These are phyloP conservation scores for Danionella dracula DNA, from an alignment of 2,797 vertebrate species.

Conservation along the genomic window DNA sequence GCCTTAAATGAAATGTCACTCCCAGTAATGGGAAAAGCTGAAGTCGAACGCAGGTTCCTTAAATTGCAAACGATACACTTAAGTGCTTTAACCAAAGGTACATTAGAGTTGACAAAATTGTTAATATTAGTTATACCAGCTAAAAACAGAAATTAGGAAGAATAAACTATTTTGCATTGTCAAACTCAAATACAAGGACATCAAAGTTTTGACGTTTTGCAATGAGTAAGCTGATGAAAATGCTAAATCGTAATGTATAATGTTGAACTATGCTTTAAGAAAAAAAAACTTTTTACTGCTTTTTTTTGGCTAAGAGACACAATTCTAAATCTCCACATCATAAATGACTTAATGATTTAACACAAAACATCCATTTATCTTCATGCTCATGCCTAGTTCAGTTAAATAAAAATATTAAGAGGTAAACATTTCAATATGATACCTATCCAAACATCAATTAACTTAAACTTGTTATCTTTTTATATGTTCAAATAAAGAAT, in stretches of 20 bases:
- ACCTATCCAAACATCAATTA: no score
- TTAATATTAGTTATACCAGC: constrained; percentile 60
- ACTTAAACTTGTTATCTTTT: no score
- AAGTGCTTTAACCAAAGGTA: constrained; percentile 62
- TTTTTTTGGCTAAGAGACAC: no score
- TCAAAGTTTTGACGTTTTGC: background rate
- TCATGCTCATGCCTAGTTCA: background rate
- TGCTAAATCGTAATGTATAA: no score
- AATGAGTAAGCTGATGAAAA: no score
- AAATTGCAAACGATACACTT: constrained; percentile 72
- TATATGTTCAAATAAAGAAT: no score
- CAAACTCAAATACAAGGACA: constrained; percentile 19
- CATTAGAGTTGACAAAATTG: constrained; percentile 61
- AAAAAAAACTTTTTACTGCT: no score
- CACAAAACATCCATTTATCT: background rate
- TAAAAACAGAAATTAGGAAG: constrained; percentile 51
- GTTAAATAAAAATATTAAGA: no score
- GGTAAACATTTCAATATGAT: no score
- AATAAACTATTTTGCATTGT: constrained; percentile 16
- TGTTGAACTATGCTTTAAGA: no score
- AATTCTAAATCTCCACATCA: no score
- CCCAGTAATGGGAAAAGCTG: constrained; percentile 67
- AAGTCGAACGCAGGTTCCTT: constrained; percentile 67
- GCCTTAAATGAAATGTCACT: constrained; percentile 74
- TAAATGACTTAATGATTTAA: no score